A percentile compares a stretch with the other conserved stretches of the same genome.
Conservation (phyloP, 2,888 invertebrate genomes). For the Caprella mutica region DNA sequence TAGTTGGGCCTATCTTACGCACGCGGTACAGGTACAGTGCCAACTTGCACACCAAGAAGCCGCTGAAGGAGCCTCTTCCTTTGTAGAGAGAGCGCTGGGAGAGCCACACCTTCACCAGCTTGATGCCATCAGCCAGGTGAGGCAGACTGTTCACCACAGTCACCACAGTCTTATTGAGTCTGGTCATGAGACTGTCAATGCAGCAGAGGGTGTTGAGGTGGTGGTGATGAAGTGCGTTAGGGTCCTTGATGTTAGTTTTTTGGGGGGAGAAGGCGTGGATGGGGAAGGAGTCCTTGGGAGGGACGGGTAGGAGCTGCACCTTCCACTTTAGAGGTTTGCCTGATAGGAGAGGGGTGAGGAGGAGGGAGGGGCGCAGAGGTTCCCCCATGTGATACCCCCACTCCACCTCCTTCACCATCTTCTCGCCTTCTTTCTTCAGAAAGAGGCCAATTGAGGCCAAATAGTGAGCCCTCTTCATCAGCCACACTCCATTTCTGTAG, state of each 20-base stretch:
- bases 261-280: slow-evolving; percentile 7
- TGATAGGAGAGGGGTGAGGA: neutral
- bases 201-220: neutral
- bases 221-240: neutral
- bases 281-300: neutral
- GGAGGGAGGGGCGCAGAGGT: slow-evolving; percentile 18
- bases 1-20: slow-evolving; percentile 20
- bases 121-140: slow-evolving; percentile 14
- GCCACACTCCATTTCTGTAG: slow-evolving; percentile 25
- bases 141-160: slow-evolving; percentile 1
- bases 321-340: slow-evolving; percentile 17
- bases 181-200: neutral
- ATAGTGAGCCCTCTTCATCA: slow-evolving; percentile 18
- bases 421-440: slow-evolving; percentile 9
- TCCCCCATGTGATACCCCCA: slow-evolving; percentile 26
- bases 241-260: neutral
- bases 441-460: slow-evolving; percentile 15
- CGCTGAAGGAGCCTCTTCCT: slow-evolving; percentile 20
- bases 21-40: slow-evolving; percentile 21
- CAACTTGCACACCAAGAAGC: slow-evolving; percentile 23
- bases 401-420: slow-evolving; percentile 9
- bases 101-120: slow-evolving; percentile 29
- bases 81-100: slow-evolving; percentile 16
- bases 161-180: neutral
- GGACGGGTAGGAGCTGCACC: slow-evolving; percentile 24